Evolutionary conservation across 2,113 vertebrate species (phyloP), one percentile per base, ranked within the genome.

Genomic region (Euleptes europaea): DNA sequence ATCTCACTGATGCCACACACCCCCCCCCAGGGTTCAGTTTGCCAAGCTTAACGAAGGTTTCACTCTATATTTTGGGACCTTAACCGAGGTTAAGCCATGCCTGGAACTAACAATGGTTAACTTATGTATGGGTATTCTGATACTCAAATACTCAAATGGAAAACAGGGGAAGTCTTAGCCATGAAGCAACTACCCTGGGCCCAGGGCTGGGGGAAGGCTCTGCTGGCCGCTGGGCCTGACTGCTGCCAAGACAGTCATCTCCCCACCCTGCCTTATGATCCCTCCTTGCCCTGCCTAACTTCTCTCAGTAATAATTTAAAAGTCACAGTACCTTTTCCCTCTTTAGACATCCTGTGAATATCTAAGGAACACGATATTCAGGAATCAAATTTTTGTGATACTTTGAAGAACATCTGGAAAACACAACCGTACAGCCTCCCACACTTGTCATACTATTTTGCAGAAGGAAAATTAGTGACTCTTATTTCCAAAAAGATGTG

Each of bases 341-440:
- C 97, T 90, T 99, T 99, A 80, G 91, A 94, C 86, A 98, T 94
- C 89, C 96, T 97, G 93, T 99, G 95, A 95, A 99, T 98, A 91
- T 98, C 99, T 99, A 75, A 49, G 65, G 90, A 63, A 86, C 75
- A 8, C 8, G 67, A 33, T 4, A 40, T 96, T 94, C 95, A 98
- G 95, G 94, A 96, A 94, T 79, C 74, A 26, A 75, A 9, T 26
- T 26, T 38, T 19, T 81, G 3, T 19, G 31, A 5, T 5, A 17
- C 40, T 38, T 89, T 49, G 10, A 84, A 44, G 80, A 88, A 78
- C 35, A 75, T n/a, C 72, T 2, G 67, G 42, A 6, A 74, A 86
- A 73, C 31, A 88, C 9, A 63, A 85, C 3, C 17, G 87, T 80
- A 47, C 28, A 2, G 2, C 35, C n/a, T 66, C 71, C 13, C 49